A percentile compares a stretch with the other conserved stretches of the same genome.
Evolutionary conservation across 2,113 vertebrate species (phyloP).

Genomic region (Dicerorhinus sumatrensis): DNA sequence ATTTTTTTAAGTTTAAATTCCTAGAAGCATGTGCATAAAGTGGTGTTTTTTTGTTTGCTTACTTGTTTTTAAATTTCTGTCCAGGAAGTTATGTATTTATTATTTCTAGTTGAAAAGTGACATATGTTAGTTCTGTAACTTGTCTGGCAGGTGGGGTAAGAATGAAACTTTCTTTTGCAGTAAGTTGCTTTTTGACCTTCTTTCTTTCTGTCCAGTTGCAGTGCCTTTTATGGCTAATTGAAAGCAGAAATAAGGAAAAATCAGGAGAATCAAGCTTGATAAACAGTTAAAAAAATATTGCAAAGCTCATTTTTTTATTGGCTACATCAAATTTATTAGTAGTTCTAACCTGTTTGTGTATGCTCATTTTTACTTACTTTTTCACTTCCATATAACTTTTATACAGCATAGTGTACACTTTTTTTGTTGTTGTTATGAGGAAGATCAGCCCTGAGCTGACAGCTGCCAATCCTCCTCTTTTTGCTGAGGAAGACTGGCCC

Average conservation of each 20-base stretch:
- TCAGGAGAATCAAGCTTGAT: constrained; percentile 36
- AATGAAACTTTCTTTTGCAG: constrained; percentile 1
- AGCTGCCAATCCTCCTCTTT: too few species aligned
- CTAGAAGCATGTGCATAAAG: neutral
- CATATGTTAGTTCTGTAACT: neutral
- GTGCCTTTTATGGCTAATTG: neutral
- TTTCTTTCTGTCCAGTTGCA: neutral
- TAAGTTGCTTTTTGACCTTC: neutral
- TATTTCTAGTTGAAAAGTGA: constrained; percentile 22
- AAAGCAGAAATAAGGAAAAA: neutral
- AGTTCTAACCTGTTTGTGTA: neutral
- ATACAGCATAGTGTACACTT: neutral
- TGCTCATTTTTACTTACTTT: constrained; percentile 38
- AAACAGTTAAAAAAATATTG: constrained; percentile 28
- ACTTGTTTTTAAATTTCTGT: constrained; percentile 16
- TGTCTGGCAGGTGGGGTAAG: neutral
- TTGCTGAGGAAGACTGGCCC: too few species aligned
- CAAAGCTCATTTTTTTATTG: neutral
- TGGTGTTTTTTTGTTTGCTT: neutral
- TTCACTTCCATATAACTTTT: neutral
- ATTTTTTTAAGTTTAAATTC: constrained; percentile 9
- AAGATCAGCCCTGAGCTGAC: too few species aligned
- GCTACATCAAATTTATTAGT: neutral
- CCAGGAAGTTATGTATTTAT: neutral
- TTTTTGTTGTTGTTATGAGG: neutral